phyloP scores from a whole-genome alignment of 2,888 invertebrate species.

The Carabus problematicus region DNA sequence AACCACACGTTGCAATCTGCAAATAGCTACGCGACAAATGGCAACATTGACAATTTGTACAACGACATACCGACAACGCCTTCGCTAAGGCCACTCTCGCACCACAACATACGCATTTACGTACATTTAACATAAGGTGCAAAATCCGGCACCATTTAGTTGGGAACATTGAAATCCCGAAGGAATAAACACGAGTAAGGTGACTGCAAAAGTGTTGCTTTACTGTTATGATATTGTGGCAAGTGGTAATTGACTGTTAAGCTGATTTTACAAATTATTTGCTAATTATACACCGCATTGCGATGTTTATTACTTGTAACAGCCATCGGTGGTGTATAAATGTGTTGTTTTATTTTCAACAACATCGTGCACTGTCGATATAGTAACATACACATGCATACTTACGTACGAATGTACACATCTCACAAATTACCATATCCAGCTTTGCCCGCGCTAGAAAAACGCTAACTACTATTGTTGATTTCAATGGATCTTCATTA shows the following conservation, averaged over 20 bases:
- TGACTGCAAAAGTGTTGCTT: not conserved
- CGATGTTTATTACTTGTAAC: constrained; percentile 4
- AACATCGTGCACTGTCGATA: too few relatives aligned
- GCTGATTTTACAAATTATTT: not conserved
- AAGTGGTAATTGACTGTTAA: constrained; percentile 6
- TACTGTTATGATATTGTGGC: constrained; percentile 8
- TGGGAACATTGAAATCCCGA: not conserved
- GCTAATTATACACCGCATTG: constrained; percentile 4
- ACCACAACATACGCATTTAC: not conserved
- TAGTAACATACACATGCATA: too few relatives aligned
- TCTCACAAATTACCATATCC: too few relatives aligned
- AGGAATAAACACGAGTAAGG: not conserved
- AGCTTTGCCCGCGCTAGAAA: too few relatives aligned
- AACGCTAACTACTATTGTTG: too few relatives aligned
- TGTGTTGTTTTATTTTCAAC: too few relatives aligned
- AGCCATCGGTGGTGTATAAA: too few relatives aligned
- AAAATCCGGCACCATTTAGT: not conserved
- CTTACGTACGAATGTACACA: too few relatives aligned
- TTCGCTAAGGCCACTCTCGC: not conserved
- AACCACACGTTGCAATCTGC: constrained; percentile 38
- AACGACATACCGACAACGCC: constrained; percentile 31
- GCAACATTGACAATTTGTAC: constrained; percentile 42
- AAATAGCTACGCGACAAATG: constrained; percentile 39
- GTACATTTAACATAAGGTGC: not conserved
- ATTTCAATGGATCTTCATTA: too few relatives aligned